Base-by-base conservation (phyloP, 2,797 vertebrate genomes). In the Hippoglossus hippoglossus region DNA sequence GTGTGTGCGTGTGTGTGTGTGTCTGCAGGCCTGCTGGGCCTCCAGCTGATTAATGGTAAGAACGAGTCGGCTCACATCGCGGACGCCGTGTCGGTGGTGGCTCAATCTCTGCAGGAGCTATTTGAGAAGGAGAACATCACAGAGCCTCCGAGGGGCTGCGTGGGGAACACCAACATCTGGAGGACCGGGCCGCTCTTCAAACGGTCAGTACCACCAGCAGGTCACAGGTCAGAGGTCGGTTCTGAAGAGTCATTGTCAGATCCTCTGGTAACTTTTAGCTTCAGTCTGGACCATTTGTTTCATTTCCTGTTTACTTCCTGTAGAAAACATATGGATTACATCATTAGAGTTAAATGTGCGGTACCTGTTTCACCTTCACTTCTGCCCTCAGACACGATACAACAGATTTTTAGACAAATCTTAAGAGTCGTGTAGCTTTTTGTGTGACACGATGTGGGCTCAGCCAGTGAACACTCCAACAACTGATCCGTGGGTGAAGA, bases 161-260 rank as follows among this genome's bases (percentile, higher is more conserved):
- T 99, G 77, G 98, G 98, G 7, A 99, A 99, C 91, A 99, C 98
- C 88, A 99, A 99, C 92, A 99, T 99, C 94, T 99, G 98, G 98
- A 99, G 98, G 85, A 98, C 97, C 0, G 98, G 98, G 8, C 98
- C 97, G 0, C 96, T 98, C 54, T 99, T 99, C 89, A 99, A 99
- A 94, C 96, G 98, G 98, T 98, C 92, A 72, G 86, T 69, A 28
- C 25, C 18, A 3, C 25, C 18, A 1, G 8, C 2, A 58, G 68
- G 54, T 77, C 58, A 61, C n/a, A 26, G 63, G 63, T 31, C 41
- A 44, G 2, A 9, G 31, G 28, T 28, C 28, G 6, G 31, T 10
- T 0, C 31, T 34, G 31, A 34, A 2, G 31, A 34, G 9, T 34
- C 31, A 3, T 34, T 24, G n/a, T n/a, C 16, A 47, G 46, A 6